Conservation (phyloP, 2,888 invertebrate species). For the Celastrina argiolus region DNA sequence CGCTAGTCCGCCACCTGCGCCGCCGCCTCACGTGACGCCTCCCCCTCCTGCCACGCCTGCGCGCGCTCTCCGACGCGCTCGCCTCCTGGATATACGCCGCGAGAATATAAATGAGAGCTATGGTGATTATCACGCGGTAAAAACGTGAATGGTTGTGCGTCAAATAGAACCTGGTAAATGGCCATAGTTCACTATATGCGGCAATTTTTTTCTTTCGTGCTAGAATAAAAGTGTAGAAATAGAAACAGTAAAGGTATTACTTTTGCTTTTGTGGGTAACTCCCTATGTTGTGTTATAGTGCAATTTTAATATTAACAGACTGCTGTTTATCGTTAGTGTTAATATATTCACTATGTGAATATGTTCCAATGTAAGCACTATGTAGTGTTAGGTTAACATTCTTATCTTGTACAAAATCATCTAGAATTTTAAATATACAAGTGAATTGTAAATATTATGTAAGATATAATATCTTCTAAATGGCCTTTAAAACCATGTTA, state of each 20-base stretch:
- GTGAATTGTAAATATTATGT: background rate
- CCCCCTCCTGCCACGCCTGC: slow-evolving; percentile 26
- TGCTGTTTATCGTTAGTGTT: background rate
- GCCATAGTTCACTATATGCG: background rate
- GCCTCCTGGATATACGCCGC: slow-evolving; percentile 23
- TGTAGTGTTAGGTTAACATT: background rate
- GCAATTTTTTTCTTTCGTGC: background rate
- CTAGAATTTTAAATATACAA: background rate
- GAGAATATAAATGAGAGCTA: background rate
- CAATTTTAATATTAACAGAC: background rate
- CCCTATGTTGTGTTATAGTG: background rate
- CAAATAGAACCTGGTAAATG: background rate
- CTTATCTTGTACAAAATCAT: background rate
- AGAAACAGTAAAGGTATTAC: background rate
- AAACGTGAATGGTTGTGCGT: too few species aligned
- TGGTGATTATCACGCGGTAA: too few species aligned
- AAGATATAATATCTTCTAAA: background rate
- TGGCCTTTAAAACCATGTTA: background rate
- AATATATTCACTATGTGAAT: slow-evolving; percentile 6
- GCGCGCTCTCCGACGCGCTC: slow-evolving; percentile 29
- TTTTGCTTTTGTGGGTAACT: background rate
- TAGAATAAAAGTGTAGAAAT: background rate
- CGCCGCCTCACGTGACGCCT: slow-evolving; percentile 34
- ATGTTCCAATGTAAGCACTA: background rate
- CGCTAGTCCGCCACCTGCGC: slow-evolving; percentile 54